These are phyloP conservation scores for Chirona hameri DNA, from an alignment of 2,888 invertebrate genomes.

Conservation along the genomic window DNA sequence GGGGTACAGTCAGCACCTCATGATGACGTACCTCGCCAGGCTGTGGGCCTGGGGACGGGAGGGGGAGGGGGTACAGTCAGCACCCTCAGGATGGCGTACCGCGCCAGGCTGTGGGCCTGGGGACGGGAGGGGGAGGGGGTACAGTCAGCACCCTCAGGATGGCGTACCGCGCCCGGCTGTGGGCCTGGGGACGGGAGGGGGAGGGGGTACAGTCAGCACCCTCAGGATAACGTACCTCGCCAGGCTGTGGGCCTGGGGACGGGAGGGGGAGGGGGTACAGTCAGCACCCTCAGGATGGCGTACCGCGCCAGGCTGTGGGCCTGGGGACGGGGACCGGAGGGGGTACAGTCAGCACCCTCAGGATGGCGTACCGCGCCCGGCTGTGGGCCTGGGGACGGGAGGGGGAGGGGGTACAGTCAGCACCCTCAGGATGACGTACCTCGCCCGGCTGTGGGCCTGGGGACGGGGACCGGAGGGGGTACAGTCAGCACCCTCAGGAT, in stretches of 20 bases:
- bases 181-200: constrained; percentile 48
- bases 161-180: constrained; percentile 66
- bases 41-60: constrained; percentile 47
- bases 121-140: no score
- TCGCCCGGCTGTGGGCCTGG: constrained; percentile 48
- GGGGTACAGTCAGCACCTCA: constrained; percentile 73
- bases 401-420: no score
- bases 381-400: constrained; percentile 47
- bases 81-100: constrained; percentile 83
- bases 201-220: no score
- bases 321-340: constrained; percentile 50
- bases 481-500: constrained; percentile 78
- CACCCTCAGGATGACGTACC: constrained; percentile 83
- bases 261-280: no score
- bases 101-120: constrained; percentile 48
- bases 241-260: constrained; percentile 45
- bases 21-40: constrained; percentile 73
- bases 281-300: constrained; percentile 77
- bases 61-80: no score
- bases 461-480: no score
- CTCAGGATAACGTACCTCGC: constrained; percentile 80
- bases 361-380: constrained; percentile 73
- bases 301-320: constrained; percentile 59
- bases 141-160: constrained; percentile 76
- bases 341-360: constrained; percentile 77